These are phyloP conservation scores for Gallinago solitaria DNA, from an alignment of 2,797 vertebrate genomes.

Conservation along the genomic window DNA sequence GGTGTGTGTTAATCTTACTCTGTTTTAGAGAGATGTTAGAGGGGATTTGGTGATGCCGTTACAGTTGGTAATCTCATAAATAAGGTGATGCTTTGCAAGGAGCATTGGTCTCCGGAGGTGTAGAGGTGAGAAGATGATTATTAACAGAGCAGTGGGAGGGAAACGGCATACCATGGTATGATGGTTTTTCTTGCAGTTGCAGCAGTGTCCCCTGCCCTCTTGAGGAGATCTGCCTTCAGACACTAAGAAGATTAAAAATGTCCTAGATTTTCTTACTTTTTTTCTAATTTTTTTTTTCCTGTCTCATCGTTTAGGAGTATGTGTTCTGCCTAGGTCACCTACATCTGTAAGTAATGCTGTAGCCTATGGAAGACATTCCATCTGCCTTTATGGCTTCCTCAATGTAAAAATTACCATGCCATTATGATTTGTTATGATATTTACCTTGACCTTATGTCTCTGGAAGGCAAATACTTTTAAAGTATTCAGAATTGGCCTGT, in stretches of 20 bases:
- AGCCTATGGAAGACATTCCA: background rate
- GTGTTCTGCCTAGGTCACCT: background rate
- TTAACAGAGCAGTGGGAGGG: background rate
- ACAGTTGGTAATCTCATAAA: background rate
- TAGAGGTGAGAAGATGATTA: background rate
- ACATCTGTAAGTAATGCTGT: background rate
- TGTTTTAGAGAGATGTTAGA: background rate
- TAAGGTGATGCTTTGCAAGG: background rate
- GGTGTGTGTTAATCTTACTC: background rate
- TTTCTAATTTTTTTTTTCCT: background rate
- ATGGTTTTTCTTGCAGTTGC: background rate
- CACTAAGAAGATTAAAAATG: background rate
- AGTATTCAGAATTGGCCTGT: background rate
- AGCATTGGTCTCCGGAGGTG: background rate
- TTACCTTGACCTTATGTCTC: background rate
- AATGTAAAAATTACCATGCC: fast-evolving
- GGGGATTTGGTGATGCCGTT: background rate
- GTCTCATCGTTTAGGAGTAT: background rate
- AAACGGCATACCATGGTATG: fast-evolving
- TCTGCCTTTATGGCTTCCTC: background rate
- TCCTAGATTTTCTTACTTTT: background rate
- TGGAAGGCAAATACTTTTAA: background rate
- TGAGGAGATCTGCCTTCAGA: background rate
- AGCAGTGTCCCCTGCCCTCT: background rate
- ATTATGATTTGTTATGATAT: no score